phyloP scores from a whole-genome alignment of 2,888 invertebrate species.

The Stegana nigrithorax region DNA sequence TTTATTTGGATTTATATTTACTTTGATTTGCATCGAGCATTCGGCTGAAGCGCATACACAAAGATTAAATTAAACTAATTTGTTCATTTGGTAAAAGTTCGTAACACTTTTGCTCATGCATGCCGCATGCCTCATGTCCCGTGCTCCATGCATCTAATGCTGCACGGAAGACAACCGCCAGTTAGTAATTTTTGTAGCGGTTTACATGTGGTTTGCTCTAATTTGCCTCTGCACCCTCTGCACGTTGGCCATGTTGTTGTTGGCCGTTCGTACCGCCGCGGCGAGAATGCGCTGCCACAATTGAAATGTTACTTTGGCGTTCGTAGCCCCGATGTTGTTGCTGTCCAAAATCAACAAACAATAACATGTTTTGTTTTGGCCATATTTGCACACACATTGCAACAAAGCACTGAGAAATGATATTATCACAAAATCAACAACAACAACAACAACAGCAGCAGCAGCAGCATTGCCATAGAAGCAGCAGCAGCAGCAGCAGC shows the following conservation, averaged over 20 bases:
- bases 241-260: too few species aligned
- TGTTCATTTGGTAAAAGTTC: slow-evolving; percentile 29
- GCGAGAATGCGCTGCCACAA: slow-evolving; percentile 41
- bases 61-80: too few species aligned
- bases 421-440: not conserved
- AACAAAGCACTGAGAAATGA: slow-evolving; percentile 39
- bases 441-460: slow-evolving; percentile 23
- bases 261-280: too few species aligned
- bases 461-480: not conserved
- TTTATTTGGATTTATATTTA: slow-evolving; percentile 59
- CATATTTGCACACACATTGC: slow-evolving; percentile 37
- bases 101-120: too few species aligned
- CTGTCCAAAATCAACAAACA: slow-evolving; percentile 47
- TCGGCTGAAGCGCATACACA: too few species aligned
- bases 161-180: too few species aligned
- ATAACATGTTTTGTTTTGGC: slow-evolving; percentile 49
- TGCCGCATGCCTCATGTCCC: too few species aligned
- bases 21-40: slow-evolving; percentile 52
- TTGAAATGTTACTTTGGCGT: slow-evolving; percentile 47
- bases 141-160: too few species aligned
- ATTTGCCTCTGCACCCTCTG: too few species aligned
- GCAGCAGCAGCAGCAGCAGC: slow-evolving; percentile 46
- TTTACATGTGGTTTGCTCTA: too few species aligned
- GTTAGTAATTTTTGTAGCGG: too few species aligned
- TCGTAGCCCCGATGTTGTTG: not conserved